phyloP scores from a whole-genome alignment of 2,888 invertebrate species.

The Scaptomyza parva region DNA sequence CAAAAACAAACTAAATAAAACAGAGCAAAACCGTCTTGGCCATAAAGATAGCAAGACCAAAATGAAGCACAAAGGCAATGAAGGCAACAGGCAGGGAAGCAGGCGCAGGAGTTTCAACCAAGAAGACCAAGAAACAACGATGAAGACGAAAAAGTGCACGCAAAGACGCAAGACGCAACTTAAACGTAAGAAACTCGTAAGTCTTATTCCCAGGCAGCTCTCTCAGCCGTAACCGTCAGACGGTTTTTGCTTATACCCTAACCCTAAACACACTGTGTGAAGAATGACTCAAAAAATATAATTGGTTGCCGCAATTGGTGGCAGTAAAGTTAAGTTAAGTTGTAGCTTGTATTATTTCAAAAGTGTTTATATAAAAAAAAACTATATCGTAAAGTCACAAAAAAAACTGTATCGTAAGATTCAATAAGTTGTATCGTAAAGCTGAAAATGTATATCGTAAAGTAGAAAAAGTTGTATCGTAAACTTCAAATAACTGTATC shows the following conservation, averaged over 20 bases:
- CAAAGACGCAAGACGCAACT: constrained; percentile 6
- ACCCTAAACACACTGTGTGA: not conserved
- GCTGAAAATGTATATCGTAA: no score
- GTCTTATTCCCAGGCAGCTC: constrained; percentile 71
- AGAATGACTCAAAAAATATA: not conserved
- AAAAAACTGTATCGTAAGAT: no score
- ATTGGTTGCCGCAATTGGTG: no score
- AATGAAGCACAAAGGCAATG: constrained; percentile 8
- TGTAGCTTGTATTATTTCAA: no score
- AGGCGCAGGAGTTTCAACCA: constrained; percentile 19
- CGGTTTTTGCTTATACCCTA: constrained; percentile 20
- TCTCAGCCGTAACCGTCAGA: constrained; percentile 67
- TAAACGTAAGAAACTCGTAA: not conserved
- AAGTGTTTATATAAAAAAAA: no score
- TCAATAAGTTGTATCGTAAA: no score
- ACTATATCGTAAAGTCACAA: no score
- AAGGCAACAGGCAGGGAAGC: not conserved
- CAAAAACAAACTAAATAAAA: no score
- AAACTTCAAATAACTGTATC: no score
- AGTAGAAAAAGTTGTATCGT: no score
- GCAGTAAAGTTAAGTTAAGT: no score
- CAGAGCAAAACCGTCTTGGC: no score
- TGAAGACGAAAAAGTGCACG: constrained; percentile 27
- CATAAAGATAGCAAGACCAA: constrained; percentile 38
- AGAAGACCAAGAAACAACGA: constrained; percentile 5